These are phyloP conservation scores for Pseudomyrmex sp. DNA, from an alignment of 1,140 invertebrate species.

Conservation along the genomic window DNA sequence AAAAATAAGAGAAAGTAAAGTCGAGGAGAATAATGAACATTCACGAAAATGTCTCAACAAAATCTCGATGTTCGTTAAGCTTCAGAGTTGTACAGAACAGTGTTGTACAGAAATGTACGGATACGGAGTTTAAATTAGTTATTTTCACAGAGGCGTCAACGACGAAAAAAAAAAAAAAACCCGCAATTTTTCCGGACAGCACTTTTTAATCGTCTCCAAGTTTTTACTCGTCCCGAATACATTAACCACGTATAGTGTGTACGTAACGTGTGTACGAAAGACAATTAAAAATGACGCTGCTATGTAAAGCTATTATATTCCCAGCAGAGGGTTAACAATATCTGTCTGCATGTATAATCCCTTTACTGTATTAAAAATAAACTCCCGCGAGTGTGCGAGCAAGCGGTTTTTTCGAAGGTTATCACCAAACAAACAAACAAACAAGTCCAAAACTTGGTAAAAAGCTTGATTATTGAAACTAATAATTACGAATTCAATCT, in stretches of 20 bases:
- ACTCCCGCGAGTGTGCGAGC: not conserved
- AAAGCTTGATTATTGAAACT: not conserved
- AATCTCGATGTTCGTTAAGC: no score
- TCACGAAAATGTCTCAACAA: no score
- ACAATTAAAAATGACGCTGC: slow-evolving; percentile 29
- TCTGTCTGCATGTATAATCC: slow-evolving; percentile 24
- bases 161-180: no score
- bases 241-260: not conserved
- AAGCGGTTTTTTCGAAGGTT: slow-evolving; percentile 32
- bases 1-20: no score
- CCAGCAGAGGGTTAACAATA: slow-evolving; percentile 17
- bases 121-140: no score
- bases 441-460: slow-evolving; percentile 14
- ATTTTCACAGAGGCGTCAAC: no score
- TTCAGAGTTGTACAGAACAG: no score
- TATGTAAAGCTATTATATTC: slow-evolving; percentile 3
- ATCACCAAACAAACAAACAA: slow-evolving; percentile 34
- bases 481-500: no score
- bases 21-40: no score
- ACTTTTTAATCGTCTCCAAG: slow-evolving; percentile 7
- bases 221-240: not conserved
- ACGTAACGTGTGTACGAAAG: slow-evolving; percentile 8
- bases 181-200: no score
- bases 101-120: no score
- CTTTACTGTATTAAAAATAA: slow-evolving; percentile 45